Evolutionary conservation across 1,140 invertebrate genomes (phyloP), one percentile per base, ranked within the genome.

Genomic region (Holcopasites calliopsidis): DNA sequence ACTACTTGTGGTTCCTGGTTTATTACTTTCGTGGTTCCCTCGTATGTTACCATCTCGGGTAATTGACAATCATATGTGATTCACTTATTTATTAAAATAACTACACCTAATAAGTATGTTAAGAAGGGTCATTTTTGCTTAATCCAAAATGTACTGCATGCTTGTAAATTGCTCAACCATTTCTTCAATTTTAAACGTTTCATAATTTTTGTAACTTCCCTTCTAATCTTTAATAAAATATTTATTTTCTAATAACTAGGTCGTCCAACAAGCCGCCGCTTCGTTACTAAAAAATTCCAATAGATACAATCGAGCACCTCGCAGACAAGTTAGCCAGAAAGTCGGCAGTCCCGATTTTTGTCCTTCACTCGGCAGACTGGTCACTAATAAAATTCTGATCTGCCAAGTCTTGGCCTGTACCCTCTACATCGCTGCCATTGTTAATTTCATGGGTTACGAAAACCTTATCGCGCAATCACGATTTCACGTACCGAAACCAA

Each of bases 381-480:
- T 95, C 2, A 92, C 84, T 33, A 95, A 95, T 72, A 93, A 92
- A 80, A 92, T 94, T 74, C 84, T 95, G 0, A 90, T 95, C 60
- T 89, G 92, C 38, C 95, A 94, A 79, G 90, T 93, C 47, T 38
- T 94, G 2, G 92, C 93, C 11, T 87, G 92, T 10, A 89, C 93
- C 52, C 93, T 94, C 66, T 92, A 94, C 76, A 88, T 93, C 70
- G 92, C 92, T 66, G 94, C 92, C 1, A 55, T 93, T 10, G 72
- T 93, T 2, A 94, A 94, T 86, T 95, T 93, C 66, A 79, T 87
- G 2, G 79, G 88, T 10, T 92, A 92, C 64, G 93, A 94, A 87
- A 91, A 94, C 74, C 88, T 91, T 26, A 94, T 93, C 77, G 87
- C 94, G 66, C 93, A 94, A 83, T 92, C 94, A 1, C 91, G 92